Base-by-base conservation (phyloP, 2,113 vertebrate species). In the Perccottus glenii region DNA sequence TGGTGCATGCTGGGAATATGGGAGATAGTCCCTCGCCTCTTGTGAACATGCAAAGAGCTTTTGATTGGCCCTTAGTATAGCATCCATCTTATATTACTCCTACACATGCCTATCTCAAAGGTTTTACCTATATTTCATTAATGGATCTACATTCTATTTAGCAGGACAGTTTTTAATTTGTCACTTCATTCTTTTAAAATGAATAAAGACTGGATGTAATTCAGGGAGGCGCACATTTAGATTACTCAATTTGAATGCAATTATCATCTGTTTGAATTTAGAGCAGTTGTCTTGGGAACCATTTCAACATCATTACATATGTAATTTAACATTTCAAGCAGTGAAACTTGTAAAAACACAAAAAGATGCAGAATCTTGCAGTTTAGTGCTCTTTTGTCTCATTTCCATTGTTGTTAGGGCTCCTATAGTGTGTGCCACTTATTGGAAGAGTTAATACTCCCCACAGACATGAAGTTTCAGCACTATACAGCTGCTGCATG, bases 401-500 rank as follows among this genome's bases (percentile, higher is more conserved):
- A 53, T 14, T 38, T 55, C 10, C 9, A 14, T 59, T 50, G 19
- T 11, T 14, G 5, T 27, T 27, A 27, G 19, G 40, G 33, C 33
- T 42, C 47, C 33, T 60, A 65, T 36, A 64, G 33, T 49, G 10
- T 35, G 45, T 52, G 52, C 15, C 49, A 67, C 38, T 67, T 67
- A 52, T 27, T 5, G 60, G 47, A 27, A n/a, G 44, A 27, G 11
- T 14, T 56, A 40, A 12, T 11, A 9, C 43, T 75, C 60, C 58
- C 62, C 16, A 55, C 43, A 60, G 65, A 64, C 60, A 46, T 8
- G 4, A 64, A 52, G 32, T 38, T 63, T 33, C 3, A 64, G 38
- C 47, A 47, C 46, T 44, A 49, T 35, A 52, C 64, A 75, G 73
- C 64, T 73, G 62, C 10, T 55, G 5, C 58, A 60, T 60, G 77